Base-by-base conservation (phyloP, 2,797 vertebrate genomes). In the Xiphorhynchus erythropygius region DNA sequence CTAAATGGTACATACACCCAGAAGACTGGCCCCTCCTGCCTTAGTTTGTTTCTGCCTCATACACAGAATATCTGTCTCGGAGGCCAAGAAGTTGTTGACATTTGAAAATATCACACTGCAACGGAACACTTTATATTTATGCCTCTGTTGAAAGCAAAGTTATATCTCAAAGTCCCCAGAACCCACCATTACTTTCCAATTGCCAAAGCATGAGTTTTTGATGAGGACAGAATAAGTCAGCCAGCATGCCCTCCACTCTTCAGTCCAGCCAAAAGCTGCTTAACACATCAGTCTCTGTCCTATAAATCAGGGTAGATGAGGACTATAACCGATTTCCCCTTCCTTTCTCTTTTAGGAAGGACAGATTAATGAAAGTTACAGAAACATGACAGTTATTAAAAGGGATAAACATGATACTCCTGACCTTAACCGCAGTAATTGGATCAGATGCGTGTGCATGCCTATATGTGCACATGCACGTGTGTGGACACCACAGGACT, bases 61-160 rank as follows among this genome's bases (percentile, higher is more conserved):
- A 92, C 75, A 86, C 33, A 89, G 33, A 93, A 41, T 81, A 30
- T 91, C 52, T 53, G 62, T 82, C 84, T 96, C 91, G 55, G 69
- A 28, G 68, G 74, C 35, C 86, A 70, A 86, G 64, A 67, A 93
- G 93, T 35, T 74, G 86, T 37, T 88, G 85, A 97, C 94, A 93
- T 94, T 92, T 76, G 71, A 94, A 94, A 96, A 68, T 62, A 92
- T 67, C 89, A 85, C 68, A 82, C 32, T 81, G 84, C 76, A 81
- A 67, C 88, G 71, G 82, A 92, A 94, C 84, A 90, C 37, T 69
- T 85, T 85, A 68, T 83, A 87, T 95, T 92, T 97, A 95, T 74
- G 56, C 42, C 65, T 88, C 70, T 92, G 90, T 52, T 96, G 89
- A 95, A 96, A 95, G 93, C 67, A 52, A 93, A 95, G 62, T 62